A percentile compares a stretch with the other conserved stretches of the same genome.
Evolutionary conservation across 2,113 vertebrate species (phyloP).

Genomic region (Puntigrus tetrazona): DNA sequence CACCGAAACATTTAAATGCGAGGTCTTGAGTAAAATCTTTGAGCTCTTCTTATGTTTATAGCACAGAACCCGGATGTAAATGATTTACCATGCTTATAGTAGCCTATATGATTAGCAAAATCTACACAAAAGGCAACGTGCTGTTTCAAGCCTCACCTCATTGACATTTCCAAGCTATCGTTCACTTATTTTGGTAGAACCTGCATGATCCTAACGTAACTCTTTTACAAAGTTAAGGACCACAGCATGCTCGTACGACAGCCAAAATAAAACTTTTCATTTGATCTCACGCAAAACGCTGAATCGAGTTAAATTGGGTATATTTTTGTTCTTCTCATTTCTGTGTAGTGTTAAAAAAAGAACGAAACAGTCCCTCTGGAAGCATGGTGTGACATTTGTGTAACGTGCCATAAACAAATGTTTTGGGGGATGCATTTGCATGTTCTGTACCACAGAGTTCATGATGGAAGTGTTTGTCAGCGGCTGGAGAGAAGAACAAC

Average conservation of each 20-base stretch:
- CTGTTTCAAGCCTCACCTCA: neutral
- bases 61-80: neutral
- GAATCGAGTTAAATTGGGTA: neutral
- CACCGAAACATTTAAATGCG: neutral
- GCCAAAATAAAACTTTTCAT: neutral
- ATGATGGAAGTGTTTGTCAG: neutral
- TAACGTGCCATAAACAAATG: slow-evolving; percentile 41
- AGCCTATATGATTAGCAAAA: neutral
- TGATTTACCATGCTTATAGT: neutral
- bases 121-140: neutral
- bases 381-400: slow-evolving; percentile 16
- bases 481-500: neutral
- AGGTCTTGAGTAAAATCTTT: neutral
- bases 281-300: neutral
- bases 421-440: slow-evolving; percentile 31
- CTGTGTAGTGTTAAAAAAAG: neutral
- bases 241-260: neutral
- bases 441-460: neutral
- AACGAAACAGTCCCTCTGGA: neutral
- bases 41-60: neutral
- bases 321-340: neutral
- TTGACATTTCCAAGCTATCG: neutral
- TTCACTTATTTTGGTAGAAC: neutral
- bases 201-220: neutral
- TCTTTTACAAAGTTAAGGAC: no score